Evolutionary conservation across 2,888 invertebrate species (phyloP).

Genomic region (Hololepta plana): DNA sequence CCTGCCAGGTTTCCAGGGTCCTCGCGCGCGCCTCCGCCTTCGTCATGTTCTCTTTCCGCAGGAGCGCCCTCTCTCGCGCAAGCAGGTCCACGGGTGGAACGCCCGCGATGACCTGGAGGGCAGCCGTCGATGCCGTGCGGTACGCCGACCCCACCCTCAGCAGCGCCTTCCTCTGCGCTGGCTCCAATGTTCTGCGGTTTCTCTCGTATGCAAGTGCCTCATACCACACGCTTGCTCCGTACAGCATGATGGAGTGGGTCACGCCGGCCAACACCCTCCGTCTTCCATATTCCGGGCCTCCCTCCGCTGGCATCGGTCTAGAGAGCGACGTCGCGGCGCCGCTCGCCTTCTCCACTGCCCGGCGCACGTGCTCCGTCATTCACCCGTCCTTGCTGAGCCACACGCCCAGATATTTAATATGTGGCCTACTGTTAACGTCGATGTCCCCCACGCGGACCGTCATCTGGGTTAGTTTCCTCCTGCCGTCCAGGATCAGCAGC

Average conservation of each 20-base stretch:
- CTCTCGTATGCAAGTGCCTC: conserved; percentile 2
- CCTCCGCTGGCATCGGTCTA: conserved; percentile 2
- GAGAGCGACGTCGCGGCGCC: conserved; percentile 1
- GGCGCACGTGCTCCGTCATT: conserved; percentile 4
- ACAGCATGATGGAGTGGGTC: conserved; percentile 5
- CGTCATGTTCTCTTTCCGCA: not conserved
- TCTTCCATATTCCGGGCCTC: conserved; percentile 4
- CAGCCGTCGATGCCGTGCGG: not conserved
- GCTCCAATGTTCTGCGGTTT: too few species aligned
- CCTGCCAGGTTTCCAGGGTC: conserved; percentile 1
- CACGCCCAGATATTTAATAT: conserved; percentile 6
- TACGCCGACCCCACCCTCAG: too few species aligned
- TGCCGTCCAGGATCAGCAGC: conserved; percentile 7
- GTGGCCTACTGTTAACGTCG: not conserved
- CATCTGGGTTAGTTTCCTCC: conserved; percentile 6
- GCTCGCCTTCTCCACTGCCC: conserved; percentile 1
- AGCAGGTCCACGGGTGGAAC: not conserved
- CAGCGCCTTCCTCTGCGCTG: too few species aligned
- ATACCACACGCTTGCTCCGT: conserved; percentile 6
- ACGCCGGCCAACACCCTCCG: conserved; percentile 3
- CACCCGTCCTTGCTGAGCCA: not conserved
- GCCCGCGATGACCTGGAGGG: not conserved
- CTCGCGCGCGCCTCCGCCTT: not conserved
- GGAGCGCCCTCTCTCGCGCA: not conserved
- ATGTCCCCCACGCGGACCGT: conserved; percentile 2